These are phyloP conservation scores for Turnix velox DNA, from an alignment of 2,113 vertebrate genomes.

Conservation along the genomic window DNA sequence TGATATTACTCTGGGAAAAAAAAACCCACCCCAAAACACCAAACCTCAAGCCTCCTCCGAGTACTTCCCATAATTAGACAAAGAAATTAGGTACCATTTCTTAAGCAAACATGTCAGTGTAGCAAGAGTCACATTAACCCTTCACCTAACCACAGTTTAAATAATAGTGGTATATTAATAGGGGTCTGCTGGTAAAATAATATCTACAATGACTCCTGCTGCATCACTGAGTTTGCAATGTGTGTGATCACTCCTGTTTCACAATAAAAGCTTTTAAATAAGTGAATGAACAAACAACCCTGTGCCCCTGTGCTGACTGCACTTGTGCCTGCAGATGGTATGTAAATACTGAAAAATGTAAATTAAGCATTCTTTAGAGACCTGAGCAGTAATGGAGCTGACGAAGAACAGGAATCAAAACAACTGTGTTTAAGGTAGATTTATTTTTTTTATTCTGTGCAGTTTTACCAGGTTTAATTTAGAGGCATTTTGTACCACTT, in stretches of 20 bases:
- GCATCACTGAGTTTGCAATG: neutral
- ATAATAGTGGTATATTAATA: neutral
- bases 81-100: neutral
- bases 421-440: neutral
- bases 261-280: neutral
- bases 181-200: neutral
- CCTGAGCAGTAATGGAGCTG: neutral
- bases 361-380: neutral
- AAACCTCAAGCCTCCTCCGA: neutral
- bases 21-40: neutral
- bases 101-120: slow-evolving; percentile 22
- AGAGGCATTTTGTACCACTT: neutral
- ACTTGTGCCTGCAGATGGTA: neutral
- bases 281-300: neutral
- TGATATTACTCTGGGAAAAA: neutral
- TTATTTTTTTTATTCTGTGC: neutral
- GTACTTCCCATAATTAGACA: neutral
- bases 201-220: neutral
- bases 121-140: neutral
- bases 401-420: neutral
- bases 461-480: neutral
- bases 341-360: slow-evolving; percentile 18
- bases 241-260: neutral
- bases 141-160: slow-evolving; percentile 27
- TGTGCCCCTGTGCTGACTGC: neutral